Evolutionary conservation across 2,113 vertebrate genomes (phyloP).

Genomic region (Syngnathus typhle): DNA sequence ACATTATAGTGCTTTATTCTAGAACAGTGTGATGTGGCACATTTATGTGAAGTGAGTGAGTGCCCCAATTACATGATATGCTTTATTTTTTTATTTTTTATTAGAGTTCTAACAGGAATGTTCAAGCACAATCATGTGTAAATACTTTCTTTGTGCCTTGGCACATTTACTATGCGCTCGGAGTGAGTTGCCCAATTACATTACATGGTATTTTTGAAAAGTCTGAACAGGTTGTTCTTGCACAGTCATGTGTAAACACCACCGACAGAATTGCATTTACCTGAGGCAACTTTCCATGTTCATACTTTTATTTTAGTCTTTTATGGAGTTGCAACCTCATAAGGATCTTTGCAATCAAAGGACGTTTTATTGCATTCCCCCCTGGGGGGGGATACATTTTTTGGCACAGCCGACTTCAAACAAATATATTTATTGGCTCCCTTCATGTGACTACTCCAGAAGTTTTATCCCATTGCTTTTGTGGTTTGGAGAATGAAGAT

Average conservation of each 20-base stretch:
- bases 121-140: too few relatives aligned
- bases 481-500: not conserved
- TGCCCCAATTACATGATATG: too few relatives aligned
- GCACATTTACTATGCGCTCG: too few relatives aligned
- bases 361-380: conserved; percentile 13
- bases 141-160: too few relatives aligned
- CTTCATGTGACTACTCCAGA: not conserved
- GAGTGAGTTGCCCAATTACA: too few relatives aligned
- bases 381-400: conserved; percentile 7
- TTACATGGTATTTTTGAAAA: too few relatives aligned
- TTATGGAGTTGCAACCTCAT: conserved; percentile 8
- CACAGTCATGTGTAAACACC: not conserved
- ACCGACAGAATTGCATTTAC: not conserved
- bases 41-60: too few relatives aligned
- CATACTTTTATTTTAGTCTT: conserved; percentile 1
- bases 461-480: not conserved
- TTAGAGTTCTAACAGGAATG: too few relatives aligned
- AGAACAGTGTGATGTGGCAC: too few relatives aligned
- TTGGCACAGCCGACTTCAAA: conserved; percentile 9
- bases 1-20: too few relatives aligned
- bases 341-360: conserved; percentile 28
- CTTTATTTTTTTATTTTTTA: too few relatives aligned
- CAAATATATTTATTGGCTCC: not conserved
- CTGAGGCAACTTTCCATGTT: not conserved
- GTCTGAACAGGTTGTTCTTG: not conserved